phyloP scores from a whole-genome alignment of 2,113 vertebrate genomes.

The Xyrauchen texanus region DNA sequence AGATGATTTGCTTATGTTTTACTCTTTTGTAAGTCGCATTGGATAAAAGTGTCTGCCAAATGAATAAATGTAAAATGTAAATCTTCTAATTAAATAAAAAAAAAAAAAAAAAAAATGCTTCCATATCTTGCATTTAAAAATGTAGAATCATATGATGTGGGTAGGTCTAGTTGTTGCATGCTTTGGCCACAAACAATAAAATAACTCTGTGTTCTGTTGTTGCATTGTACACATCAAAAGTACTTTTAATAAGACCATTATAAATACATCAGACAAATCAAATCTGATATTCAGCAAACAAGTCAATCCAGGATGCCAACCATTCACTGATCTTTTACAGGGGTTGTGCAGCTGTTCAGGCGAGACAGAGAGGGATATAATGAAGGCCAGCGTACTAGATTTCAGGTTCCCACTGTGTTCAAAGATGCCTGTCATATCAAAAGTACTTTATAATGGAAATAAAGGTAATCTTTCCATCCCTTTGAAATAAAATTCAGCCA shows the following conservation, averaged over 20 bases:
- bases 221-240: slow-evolving; percentile 78
- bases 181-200: slow-evolving; percentile 58
- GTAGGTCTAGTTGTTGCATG: slow-evolving; percentile 43
- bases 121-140: slow-evolving; percentile 14
- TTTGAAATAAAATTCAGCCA: slow-evolving; percentile 62
- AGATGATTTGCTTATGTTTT: too few relatives aligned
- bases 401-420: slow-evolving; percentile 73
- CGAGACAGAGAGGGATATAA: slow-evolving; percentile 65
- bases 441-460: slow-evolving; percentile 74
- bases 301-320: slow-evolving; percentile 79
- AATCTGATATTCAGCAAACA: slow-evolving; percentile 79
- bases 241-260: slow-evolving; percentile 78
- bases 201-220: slow-evolving; percentile 66
- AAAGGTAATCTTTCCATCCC: slow-evolving; percentile 70
- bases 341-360: slow-evolving; percentile 62
- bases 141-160: slow-evolving; percentile 15
- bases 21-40: too few relatives aligned
- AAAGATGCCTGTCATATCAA: slow-evolving; percentile 71
- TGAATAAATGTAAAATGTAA: too few relatives aligned
- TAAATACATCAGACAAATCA: slow-evolving; percentile 79
- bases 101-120: slow-evolving; percentile 56
- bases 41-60: neutral
- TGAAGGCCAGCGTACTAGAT: slow-evolving; percentile 67
- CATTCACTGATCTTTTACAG: slow-evolving; percentile 73
- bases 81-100: too few relatives aligned